phyloP scores from a whole-genome alignment of 2,113 vertebrate genomes.

The Thamnophis sirtalis region DNA sequence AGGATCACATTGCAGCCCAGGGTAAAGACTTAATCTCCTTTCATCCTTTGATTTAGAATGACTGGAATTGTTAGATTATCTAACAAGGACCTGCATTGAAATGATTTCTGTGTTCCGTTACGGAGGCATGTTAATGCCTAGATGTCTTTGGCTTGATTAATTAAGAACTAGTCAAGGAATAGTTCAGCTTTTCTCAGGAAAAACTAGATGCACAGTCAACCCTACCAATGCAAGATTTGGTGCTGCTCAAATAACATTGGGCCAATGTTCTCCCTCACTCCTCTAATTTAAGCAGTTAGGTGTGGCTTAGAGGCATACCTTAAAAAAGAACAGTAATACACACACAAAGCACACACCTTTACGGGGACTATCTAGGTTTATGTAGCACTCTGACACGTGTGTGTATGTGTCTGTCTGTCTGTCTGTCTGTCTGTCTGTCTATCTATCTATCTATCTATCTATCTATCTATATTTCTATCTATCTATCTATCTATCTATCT shows the following conservation, averaged over 20 bases:
- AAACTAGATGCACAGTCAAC: neutral
- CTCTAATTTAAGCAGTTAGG: neutral
- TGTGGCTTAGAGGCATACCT: neutral
- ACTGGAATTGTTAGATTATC: constrained; percentile 40
- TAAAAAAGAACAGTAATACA: neutral
- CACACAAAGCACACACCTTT: neutral
- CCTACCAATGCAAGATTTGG: neutral
- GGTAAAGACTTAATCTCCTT: constrained; percentile 53
- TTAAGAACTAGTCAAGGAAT: neutral
- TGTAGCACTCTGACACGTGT: neutral
- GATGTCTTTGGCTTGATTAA: neutral
- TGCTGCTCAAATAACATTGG: neutral
- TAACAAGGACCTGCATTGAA: constrained; percentile 25
- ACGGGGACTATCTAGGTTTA: no score
- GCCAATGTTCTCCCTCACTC: accelerated
- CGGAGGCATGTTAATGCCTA: neutral
- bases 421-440: no score
- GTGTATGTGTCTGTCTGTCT: no score
- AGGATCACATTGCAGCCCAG: constrained; percentile 53
- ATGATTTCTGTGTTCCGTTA: constrained; percentile 31
- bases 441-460: no score
- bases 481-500: no score
- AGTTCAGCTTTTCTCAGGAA: neutral
- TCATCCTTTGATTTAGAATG: constrained; percentile 51
- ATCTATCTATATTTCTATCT: no score